These are phyloP conservation scores for Miichthys miiuy DNA, from an alignment of 2,797 vertebrate species.

Conservation along the genomic window DNA sequence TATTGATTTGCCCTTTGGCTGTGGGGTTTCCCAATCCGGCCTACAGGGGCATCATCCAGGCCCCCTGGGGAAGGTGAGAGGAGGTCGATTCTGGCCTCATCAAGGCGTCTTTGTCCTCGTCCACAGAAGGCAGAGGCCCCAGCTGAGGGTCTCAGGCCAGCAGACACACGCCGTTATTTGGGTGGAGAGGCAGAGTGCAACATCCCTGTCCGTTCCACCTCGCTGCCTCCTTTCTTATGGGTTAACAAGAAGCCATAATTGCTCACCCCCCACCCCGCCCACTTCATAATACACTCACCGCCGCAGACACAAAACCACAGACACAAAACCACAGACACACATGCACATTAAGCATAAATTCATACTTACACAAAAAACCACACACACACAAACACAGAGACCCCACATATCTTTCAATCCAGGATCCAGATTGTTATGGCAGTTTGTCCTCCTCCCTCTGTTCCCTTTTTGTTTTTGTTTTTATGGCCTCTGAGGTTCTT, in stretches of 20 bases:
- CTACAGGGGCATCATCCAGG: constrained; percentile 30
- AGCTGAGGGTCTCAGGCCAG: constrained; percentile 75
- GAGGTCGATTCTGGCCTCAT: constrained; percentile 71
- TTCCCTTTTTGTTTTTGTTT: constrained; percentile 40
- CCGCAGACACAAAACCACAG: constrained; percentile 12
- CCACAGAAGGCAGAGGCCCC: constrained; percentile 47
- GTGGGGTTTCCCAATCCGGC: constrained; percentile 10
- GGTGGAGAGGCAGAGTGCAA: constrained; percentile 63
- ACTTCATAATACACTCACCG: constrained; percentile 9
- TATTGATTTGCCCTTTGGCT: constrained; percentile 57
- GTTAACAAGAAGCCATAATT: constrained; percentile 65
- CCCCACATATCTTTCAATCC: constrained; percentile 27
- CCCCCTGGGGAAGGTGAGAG: constrained; percentile 62
- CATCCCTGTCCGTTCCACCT: constrained; percentile 76
- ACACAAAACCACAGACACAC: constrained; percentile 7
- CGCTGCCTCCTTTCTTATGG: constrained; percentile 77
- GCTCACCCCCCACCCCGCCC: constrained; percentile 17
- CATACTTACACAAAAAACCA: constrained; percentile 39
- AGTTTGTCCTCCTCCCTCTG: constrained; percentile 47
- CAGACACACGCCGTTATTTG: constrained; percentile 81
- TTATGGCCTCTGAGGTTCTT: constrained; percentile 63
- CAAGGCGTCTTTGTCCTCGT: constrained; percentile 70
- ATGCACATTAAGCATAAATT: constrained; percentile 24
- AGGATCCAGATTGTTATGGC: constrained; percentile 63
- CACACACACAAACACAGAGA: constrained; percentile 29